Evolutionary conservation across 2,888 invertebrate species (phyloP).

Genomic region (Apeira syringaria): DNA sequence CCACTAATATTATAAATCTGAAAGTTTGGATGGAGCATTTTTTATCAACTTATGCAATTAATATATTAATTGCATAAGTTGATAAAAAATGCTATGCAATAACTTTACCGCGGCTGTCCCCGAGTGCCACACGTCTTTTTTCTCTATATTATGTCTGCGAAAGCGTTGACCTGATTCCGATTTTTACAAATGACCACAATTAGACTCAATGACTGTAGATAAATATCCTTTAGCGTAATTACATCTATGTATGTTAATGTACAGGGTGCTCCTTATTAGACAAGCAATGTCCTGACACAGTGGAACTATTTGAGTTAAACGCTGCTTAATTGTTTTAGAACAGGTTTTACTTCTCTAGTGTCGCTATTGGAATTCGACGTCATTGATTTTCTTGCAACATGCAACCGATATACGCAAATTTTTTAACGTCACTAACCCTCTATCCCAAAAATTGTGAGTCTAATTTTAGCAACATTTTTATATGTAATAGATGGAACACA

Average conservation of each 20-base stretch:
- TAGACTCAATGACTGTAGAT: constrained; percentile 26
- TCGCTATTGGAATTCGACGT: constrained; percentile 4
- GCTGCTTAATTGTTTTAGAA: constrained; percentile 19
- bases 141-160: background rate
- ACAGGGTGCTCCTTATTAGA: constrained; percentile 13
- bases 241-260: constrained; percentile 13
- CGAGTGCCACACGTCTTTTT: too few relatives aligned
- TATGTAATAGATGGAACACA: too few relatives aligned
- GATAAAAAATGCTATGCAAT: too few relatives aligned
- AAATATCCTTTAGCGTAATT: constrained; percentile 22
- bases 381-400: constrained; percentile 6
- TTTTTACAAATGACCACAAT: constrained; percentile 24
- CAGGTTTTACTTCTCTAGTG: constrained; percentile 11
- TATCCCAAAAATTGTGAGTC: too few relatives aligned
- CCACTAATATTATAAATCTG: too few relatives aligned
- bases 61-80: too few relatives aligned
- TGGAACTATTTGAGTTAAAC: constrained; percentile 27
- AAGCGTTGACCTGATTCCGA: background rate
- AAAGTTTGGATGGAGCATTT: too few relatives aligned
- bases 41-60: too few relatives aligned
- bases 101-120: too few relatives aligned
- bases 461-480: too few relatives aligned
- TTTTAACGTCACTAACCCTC: too few relatives aligned
- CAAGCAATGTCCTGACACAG: constrained; percentile 19
- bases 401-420: too few relatives aligned